Conservation (phyloP, 2,888 invertebrate species). For the Rhaphigaster nebulosa region DNA sequence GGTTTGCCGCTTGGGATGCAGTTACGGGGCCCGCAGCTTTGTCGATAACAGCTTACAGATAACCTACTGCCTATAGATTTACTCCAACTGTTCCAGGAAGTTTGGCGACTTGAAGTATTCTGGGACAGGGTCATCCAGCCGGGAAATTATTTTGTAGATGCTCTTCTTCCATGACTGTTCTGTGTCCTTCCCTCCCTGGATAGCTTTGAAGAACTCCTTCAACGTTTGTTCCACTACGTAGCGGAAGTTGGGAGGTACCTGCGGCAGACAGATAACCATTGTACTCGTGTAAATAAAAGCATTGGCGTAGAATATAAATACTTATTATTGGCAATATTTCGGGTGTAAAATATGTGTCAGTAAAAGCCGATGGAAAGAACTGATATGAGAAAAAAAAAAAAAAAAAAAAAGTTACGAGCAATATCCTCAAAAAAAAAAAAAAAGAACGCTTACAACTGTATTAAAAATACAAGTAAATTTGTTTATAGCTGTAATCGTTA, state of each 20-base stretch:
- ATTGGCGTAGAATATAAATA: neutral
- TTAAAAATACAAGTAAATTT: neutral
- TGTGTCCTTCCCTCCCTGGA: constrained; percentile 94
- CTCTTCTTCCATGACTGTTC: constrained; percentile 99
- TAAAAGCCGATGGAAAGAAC: neutral
- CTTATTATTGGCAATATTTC: neutral
- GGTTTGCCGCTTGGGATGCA: constrained; percentile 59
- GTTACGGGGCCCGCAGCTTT: constrained; percentile 58
- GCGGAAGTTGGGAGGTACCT: constrained; percentile 98
- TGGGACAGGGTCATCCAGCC: constrained; percentile 98
- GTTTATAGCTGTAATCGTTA: no score
- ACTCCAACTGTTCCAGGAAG: constrained; percentile 98
- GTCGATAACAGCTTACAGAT: constrained; percentile 65
- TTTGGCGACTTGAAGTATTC: constrained; percentile 99
- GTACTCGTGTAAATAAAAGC: neutral
- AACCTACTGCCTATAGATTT: constrained; percentile 67
- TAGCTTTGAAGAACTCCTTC: constrained; percentile 98
- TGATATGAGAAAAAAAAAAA: neutral
- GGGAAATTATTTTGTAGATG: constrained; percentile 99
- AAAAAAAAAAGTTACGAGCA: neutral
- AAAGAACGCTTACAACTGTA: no score
- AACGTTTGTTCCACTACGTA: constrained; percentile 97
- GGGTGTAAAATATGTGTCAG: neutral
- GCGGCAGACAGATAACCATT: constrained; percentile 65
- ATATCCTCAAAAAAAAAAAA: neutral